Conservation (phyloP, 2,113 vertebrate genomes). For the Propithecus coquereli region DNA sequence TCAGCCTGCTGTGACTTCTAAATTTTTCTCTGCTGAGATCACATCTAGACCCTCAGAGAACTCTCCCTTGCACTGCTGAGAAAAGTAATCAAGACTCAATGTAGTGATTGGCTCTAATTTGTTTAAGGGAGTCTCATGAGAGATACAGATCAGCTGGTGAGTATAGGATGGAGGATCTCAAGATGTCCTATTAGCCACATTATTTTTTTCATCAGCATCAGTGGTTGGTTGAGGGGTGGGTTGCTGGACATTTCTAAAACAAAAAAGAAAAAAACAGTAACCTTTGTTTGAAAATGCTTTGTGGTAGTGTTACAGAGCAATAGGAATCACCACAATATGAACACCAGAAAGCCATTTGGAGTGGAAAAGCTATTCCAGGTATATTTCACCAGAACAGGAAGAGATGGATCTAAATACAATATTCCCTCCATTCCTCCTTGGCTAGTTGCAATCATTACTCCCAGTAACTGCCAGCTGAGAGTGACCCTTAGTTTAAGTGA, state of each 20-base stretch:
- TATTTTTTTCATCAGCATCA: conserved; percentile 17
- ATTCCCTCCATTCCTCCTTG: neutral
- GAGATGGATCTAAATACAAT: neutral
- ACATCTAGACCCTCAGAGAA: conserved; percentile 54
- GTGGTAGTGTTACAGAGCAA: conserved; percentile 66
- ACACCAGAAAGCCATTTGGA: conserved; percentile 69
- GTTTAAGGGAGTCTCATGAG: neutral
- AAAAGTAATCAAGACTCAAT: conserved; percentile 1
- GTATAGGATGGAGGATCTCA: neutral
- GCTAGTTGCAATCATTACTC: neutral
- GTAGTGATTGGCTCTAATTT: neutral
- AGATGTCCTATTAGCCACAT: neutral
- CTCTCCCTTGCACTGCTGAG: neutral
- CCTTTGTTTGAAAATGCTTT: conserved; percentile 63
- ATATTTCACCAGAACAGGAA: neutral
- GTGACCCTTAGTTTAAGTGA: neutral
- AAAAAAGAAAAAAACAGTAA: conserved; percentile 52
- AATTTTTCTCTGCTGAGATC: conserved; percentile 63
- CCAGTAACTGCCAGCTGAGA: neutral
- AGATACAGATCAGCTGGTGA: neutral
- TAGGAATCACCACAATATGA: conserved; percentile 35
- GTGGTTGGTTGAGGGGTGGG: neutral
- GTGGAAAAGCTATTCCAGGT: conserved; percentile 66
- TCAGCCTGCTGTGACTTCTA: conserved; percentile 47
- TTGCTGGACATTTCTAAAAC: conserved; percentile 59